phyloP scores from a whole-genome alignment of 37 sponge, comb jelly and placozoan species.

The Cliona cf. orientalis region DNA sequence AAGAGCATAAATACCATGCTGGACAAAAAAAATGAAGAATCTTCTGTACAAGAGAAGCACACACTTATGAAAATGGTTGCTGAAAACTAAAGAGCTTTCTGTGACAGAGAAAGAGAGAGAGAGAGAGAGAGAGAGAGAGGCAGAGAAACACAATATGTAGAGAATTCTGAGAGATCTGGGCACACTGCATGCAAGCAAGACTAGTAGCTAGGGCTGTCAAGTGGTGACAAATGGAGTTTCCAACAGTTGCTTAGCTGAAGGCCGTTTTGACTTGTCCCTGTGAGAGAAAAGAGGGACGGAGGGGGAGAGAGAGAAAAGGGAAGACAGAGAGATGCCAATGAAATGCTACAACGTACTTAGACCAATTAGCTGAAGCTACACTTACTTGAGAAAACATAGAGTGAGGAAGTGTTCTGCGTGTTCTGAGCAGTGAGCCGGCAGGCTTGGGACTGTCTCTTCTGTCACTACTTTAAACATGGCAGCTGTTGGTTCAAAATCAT shows the following conservation, averaged over 20 bases:
- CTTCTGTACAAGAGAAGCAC: no score
- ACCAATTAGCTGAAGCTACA: not conserved
- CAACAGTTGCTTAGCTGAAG: conserved; percentile 71
- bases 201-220: not conserved
- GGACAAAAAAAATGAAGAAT: no score
- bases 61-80: no score
- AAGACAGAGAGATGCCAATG: no score
- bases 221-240: conserved; percentile 66
- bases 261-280: conserved; percentile 59
- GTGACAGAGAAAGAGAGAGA: no score
- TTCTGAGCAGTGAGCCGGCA: conserved; percentile 86
- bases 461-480: conserved; percentile 97
- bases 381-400: conserved; percentile 78
- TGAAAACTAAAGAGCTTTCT: no score
- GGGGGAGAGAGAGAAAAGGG: no score
- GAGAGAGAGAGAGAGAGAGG: no score
- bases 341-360: not conserved
- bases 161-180: no score
- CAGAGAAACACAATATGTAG: no score
- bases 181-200: no score
- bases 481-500: conserved; percentile 92
- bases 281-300: not conserved
- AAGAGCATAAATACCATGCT: no score
- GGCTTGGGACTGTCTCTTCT: conserved; percentile 54
- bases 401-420: conserved; percentile 67